Base-by-base conservation (phyloP, 2,113 vertebrate species). In the Mixornis gularis region DNA sequence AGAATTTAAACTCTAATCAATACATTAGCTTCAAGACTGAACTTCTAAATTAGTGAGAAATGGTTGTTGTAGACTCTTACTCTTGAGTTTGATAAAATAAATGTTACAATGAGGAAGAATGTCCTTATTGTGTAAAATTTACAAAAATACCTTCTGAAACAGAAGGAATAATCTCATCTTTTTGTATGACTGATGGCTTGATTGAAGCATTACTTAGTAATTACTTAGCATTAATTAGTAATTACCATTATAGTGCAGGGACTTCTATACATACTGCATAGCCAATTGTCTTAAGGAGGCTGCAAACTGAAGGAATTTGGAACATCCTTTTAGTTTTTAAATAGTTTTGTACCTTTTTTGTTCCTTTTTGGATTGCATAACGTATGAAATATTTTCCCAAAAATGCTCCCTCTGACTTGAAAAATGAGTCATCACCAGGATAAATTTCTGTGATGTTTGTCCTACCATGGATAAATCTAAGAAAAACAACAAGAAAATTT, bases 381-480 rank as follows among this genome's bases (percentile, higher is more conserved):
- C 95, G 98, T 19, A 96, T 90, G 48, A 99, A 99, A 95, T 99
- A 99, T 56, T 96, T 98, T 79, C 97, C 98, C 36, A 95, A 81
- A 89, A 98, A 95, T 58, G 97, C 55, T 68, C 98, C 97, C 53
- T 98, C 98, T 63, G 99, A 99, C 59, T 97, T 98, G 77, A 99
- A 98, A 94, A 98, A 94, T 38, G 99, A 99, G 40, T 98, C 98
- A 96, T 99, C 98, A 52, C 98, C 98, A 41, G 98, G 98, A 83
- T 98, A 98, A 94, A 99, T 96, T 96, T 99, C 98, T 72, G 97
- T 80, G 48, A 97, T 96, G 46, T 97, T 96, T 79, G 96, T 92
- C 38, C 83, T 91, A 79, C 96, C 97, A 77, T 97, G 95, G 48
- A 96, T 96, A 92, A 99, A 97, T 90, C 97, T 98, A 85, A 71